Evolutionary conservation across 2,888 invertebrate genomes (phyloP).

Genomic region (Phasia obesa): DNA sequence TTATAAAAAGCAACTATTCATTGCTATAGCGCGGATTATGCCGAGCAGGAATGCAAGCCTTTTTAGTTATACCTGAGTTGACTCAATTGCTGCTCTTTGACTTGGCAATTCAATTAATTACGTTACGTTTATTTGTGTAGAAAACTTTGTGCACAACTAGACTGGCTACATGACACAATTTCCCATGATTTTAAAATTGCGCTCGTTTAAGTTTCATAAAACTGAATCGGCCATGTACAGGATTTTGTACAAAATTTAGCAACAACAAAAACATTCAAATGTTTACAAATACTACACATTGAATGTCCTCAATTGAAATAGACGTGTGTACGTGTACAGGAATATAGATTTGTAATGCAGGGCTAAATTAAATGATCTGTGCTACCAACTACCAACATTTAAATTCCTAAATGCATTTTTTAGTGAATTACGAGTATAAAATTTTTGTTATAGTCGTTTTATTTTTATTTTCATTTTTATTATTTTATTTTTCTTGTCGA

Average conservation of each 20-base stretch:
- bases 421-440: conserved; percentile 22
- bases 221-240: neutral
- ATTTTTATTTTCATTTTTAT: conserved; percentile 17
- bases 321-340: conserved; percentile 29
- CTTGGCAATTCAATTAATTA: conserved; percentile 25
- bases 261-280: neutral
- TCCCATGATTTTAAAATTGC: conserved; percentile 17
- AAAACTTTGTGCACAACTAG: conserved; percentile 5
- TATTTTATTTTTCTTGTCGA: conserved; percentile 18
- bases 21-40: too few relatives aligned
- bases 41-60: neutral
- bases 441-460: conserved; percentile 26
- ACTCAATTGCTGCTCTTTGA: conserved; percentile 9
- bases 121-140: conserved; percentile 4
- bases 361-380: conserved; percentile 26
- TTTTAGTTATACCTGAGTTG: neutral
- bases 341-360: neutral
- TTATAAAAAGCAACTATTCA: too few relatives aligned
- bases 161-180: conserved; percentile 31
- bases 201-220: conserved; percentile 2
- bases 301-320: conserved; percentile 33
- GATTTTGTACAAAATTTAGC: neutral
- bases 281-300: neutral
- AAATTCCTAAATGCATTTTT: conserved; percentile 20
- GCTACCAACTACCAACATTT: conserved; percentile 9